Base-by-base conservation (phyloP, 2,797 vertebrate genomes). In the Hybognathus amarus region DNA sequence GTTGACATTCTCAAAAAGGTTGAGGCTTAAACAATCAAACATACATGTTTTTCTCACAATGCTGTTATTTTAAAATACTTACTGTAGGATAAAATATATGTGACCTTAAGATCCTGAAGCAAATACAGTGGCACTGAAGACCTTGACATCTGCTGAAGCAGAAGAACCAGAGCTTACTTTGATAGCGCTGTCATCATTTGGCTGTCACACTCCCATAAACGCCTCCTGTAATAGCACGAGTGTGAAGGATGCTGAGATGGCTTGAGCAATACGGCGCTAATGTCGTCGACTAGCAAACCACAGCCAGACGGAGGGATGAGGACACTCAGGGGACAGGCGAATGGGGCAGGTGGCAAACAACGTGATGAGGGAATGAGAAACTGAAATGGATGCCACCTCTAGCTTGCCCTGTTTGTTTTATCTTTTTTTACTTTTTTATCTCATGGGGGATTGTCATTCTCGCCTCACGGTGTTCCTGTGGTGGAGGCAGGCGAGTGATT, bases 191-290 rank as follows among this genome's bases (percentile, higher is more conserved):
- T 84, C 81, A 77, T 82, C 52, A 45, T 70, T 80, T 84, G 87
- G 45, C 79, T 85, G 86, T 84, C 83, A 82, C 66, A n/a, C 71
- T 70, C 75, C 50, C 86, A 91, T 91, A 90, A 92, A 93, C 92
- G 93, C 91, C 77, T 91, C 89, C 80, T 80, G 86, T 87, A 89
- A 87, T 89, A 93, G 91, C 30, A 8, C 85, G 73, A 88, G 86
- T 89, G 87, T 88, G 86, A 88, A 85, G 77, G 88, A 85, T 86
- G 67, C 42, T 77, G 15, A 64, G 82, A 89, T 82, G 87, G 38
- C 68, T 90, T 89, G 61, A 87, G 90, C 90, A 92, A 91, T 63
- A 87, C 84, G 87, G 89, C 85, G 82, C 86, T 84, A 87, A 67
- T 47, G 61, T 66, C 17, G 88, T 68, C 87, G 77, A 59, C 81